Base-by-base conservation (phyloP, 2,888 invertebrate species). In the Hypsopygia costalis region DNA sequence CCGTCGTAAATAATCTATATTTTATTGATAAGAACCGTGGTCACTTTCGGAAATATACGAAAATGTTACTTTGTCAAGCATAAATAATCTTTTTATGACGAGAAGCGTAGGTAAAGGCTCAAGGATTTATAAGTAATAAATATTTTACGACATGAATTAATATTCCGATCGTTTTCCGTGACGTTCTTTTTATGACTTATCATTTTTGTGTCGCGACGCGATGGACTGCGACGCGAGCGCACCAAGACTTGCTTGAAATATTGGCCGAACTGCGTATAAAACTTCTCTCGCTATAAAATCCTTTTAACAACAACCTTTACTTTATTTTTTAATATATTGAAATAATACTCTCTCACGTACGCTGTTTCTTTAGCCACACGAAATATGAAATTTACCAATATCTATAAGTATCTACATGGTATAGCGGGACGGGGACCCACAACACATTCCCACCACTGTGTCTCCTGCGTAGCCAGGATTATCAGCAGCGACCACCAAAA, bases 81-180 rank as follows among this genome's bases (percentile, higher is more conserved):
- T 88, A 88, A 88, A 88, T 88, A 85, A 87, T 87, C 79, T 87
- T 88, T 88, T 88, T 88, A 88, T 88, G 87, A 87, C 81, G 83
- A 78, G 81, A 81, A 81, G 81, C 87, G 87, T 87, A 86, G 83
- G 87, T 82, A 88, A 83, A 82, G 82, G 81, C 82, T 85, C 86
- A 88, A 88, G 88, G 88, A 88, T 88, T 88, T 88, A 87, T 87
- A 88, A 79, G 87, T 55, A 81, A 86, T 88, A 87, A 88, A 88
- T 88, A 81, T 88, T 88, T 88, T 85, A 88, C 88, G 88, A 87
- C 85, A 78, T 74, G 81, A 86, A 88, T 88, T 88, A 87, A 88
- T 88, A 88, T 88, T 87, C 88, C 72, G 83, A 85, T 83, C 88
- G 87, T 86, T 86, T 81, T 85, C 79, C 69, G 85, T 88, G 86